Evolutionary conservation across 2,888 invertebrate genomes (phyloP), one percentile per base, ranked within the genome.

Genomic region (Hydropsyche betteni): DNA sequence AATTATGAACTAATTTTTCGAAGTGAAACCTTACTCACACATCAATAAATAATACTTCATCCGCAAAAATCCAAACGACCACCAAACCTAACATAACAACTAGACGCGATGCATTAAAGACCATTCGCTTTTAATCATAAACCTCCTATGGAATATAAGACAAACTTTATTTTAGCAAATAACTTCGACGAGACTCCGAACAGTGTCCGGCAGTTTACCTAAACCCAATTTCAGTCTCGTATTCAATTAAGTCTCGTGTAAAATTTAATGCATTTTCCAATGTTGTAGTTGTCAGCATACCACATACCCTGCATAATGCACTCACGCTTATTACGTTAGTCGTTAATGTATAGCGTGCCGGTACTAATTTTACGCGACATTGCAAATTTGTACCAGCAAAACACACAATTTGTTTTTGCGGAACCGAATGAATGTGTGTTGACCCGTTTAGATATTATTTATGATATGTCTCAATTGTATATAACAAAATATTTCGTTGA

Each of bases 231-330:
- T 7, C 7, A 12, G 64, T 64, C 34, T 34, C 34, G 34, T n/a
- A 64, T 64, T 64, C 36, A 64, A 64, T 64, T 64, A 64, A 34
- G 64, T 24, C 36, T 33, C 4, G 34, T 64, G 64, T 10, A 34
- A 34, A 64, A 64, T 64, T 64, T 6, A 64, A 36, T 64, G 64
- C 64, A 64, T 64, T 64, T 64, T 64, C 53, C 24, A 4, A 44
- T 44, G 44, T 44, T 44, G 44, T 44, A 44, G 6, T 44, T 44
- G 44, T 44, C 44, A 4, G 44, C 10, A 44, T 44, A 44, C 44
- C 44, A 4, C 44, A 44, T 44, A 44, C 44, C 10, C 44, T 44
- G 44, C 44, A 44, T 44, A 58, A 16, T 58, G 58, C 58, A 58
- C 58, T 14, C 8, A 24, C 58, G 16, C 58, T 58, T 58, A 53